A percentile compares a stretch with the other conserved stretches of the same genome.
Conservation (phyloP, 1,140 invertebrate species). For the Drosophila kepulauana region DNA sequence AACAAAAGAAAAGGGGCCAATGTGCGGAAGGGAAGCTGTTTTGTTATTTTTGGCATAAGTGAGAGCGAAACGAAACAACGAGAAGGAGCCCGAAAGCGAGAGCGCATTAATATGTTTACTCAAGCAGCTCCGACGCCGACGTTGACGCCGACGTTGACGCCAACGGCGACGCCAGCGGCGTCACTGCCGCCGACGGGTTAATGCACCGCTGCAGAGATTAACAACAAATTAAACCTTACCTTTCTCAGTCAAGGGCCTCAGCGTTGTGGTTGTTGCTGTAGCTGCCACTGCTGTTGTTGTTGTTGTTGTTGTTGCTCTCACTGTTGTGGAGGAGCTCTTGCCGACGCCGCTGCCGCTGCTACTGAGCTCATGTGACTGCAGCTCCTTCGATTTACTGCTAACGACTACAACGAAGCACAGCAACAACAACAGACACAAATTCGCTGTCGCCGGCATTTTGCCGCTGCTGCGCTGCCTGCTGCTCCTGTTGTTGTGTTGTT, state of each 20-base stretch:
- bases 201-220: constrained; percentile 43
- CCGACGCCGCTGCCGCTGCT: not conserved
- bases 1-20: constrained; percentile 58
- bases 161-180: constrained; percentile 5
- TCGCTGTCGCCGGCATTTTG: constrained; percentile 79
- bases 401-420: constrained; percentile 46
- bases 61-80: constrained; percentile 21
- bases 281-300: constrained; percentile 1
- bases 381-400: constrained; percentile 57
- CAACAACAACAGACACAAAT: constrained; percentile 70
- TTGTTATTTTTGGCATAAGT: constrained; percentile 76
- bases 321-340: constrained; percentile 22
- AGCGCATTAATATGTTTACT: constrained; percentile 51
- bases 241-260: constrained; percentile 64
- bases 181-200: constrained; percentile 38
- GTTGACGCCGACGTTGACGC: not conserved
- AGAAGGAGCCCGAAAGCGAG: constrained; percentile 25
- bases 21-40: constrained; percentile 19
- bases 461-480: constrained; percentile 55
- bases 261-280: constrained; percentile 30
- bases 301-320: constrained; percentile 1
- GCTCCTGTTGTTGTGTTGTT: constrained; percentile 31
- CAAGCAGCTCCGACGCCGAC: constrained; percentile 34
- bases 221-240: constrained; percentile 59
- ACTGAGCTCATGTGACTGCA: constrained; percentile 67